Conservation (phyloP, 2,797 vertebrate species). For the Clarias laeviceps region DNA sequence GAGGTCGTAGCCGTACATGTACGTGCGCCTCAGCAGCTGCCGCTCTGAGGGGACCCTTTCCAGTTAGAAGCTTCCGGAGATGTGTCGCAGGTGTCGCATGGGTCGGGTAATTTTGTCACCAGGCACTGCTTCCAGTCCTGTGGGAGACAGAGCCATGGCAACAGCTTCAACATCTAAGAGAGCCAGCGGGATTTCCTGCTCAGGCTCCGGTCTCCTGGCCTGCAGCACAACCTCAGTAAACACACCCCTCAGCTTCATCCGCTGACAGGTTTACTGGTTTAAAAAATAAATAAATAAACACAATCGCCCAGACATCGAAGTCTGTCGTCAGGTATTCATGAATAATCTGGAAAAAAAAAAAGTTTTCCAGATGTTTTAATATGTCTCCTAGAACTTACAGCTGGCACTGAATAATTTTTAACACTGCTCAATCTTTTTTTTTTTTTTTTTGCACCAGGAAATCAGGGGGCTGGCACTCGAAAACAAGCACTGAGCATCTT, state of each 20-base stretch:
- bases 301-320: not conserved
- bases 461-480: not conserved
- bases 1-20: not conserved
- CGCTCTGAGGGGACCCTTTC: constrained; percentile 26
- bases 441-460: not conserved
- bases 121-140: constrained; percentile 50
- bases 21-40: not conserved
- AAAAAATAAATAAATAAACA: not conserved
- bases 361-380: not conserved
- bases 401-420: not conserved
- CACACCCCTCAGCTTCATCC: constrained; percentile 43
- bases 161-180: constrained; percentile 62
- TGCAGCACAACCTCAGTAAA: constrained; percentile 49
- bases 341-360: not conserved
- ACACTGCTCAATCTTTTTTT: not conserved
- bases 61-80: constrained; percentile 31
- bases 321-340: not conserved
- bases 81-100: constrained; percentile 64
- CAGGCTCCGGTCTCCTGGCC: constrained; percentile 54
- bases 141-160: constrained; percentile 61
- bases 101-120: constrained; percentile 54
- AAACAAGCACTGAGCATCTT: constrained; percentile 20
- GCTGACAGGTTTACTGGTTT: constrained; percentile 53
- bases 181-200: constrained; percentile 58
- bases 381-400: not conserved